Evolutionary conservation across 2,113 vertebrate genomes (phyloP), one percentile per base, ranked within the genome.

Genomic region (Gracilinanus agilis): DNA sequence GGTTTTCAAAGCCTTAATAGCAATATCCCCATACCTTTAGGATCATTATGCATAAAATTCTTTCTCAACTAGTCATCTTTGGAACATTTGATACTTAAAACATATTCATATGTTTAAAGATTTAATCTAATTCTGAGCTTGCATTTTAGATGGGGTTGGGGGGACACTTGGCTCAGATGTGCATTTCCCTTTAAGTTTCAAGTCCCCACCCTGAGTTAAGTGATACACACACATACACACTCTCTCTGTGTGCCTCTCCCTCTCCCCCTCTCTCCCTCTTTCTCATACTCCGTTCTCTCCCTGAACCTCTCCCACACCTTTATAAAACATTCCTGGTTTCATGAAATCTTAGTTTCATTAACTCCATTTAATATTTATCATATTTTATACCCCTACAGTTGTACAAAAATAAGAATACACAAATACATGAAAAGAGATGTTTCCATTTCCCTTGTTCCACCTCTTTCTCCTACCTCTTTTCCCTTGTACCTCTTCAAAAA

Each of bases 151-250:
- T n/a, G n/a, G n/a, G n/a, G n/a, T n/a, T n/a, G n/a, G 53, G 93
- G 88, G 88, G 67, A 75, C n/a, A 92, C 44, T 4, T 53, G 53
- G 54, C 12, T 8, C 29, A 67, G 53, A 90, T 88, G 12, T 13
- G 55, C 29, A 11, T 94, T 96, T 96, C 94, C 91, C 95, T 89
- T 89, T 90, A 94, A 89, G 88, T 93, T 95, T 95, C 92, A 55
- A 58, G 75, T 92, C 10, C 19, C 44, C 44, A 25, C 8, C 67
- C 54, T 90, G 34, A 75, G n/a, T 16, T 75, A 34, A 40, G 19
- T 40, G 6, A 40, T 83, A 83, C 2, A 83, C 19, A 40, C 49
- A 49, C 49, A 49, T 49, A 49, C 49, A 49, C 5, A 49, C 49
- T 49, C 49, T 49, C 2, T 49, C 3, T 49, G 49, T 49, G 49